Conservation (phyloP, 2,888 invertebrate species). For the Ornithoptera alexandrae region DNA sequence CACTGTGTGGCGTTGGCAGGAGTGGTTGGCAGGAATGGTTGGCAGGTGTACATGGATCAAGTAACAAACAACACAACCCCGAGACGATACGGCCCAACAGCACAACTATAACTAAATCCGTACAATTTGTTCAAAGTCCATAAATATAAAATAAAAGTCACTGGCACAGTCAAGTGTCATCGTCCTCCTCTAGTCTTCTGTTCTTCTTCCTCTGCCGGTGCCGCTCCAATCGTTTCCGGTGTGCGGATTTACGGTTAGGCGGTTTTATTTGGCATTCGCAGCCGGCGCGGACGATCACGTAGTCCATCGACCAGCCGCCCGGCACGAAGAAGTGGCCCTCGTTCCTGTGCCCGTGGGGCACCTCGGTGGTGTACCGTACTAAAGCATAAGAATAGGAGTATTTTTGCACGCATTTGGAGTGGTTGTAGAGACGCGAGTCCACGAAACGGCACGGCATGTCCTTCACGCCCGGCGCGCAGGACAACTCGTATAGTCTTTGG, state of each 20-base stretch:
- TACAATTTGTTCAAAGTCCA: slow-evolving; percentile 65
- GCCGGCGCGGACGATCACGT: slow-evolving; percentile 83
- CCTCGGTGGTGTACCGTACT: slow-evolving; percentile 81
- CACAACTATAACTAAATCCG: slow-evolving; percentile 48
- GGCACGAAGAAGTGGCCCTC: slow-evolving; percentile 29
- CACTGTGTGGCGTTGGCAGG: too few species aligned
- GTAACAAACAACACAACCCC: slow-evolving; percentile 1
- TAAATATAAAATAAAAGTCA: slow-evolving; percentile 41
- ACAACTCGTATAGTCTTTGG: slow-evolving; percentile 89
- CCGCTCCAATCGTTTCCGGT: slow-evolving; percentile 50
- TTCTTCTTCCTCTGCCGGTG: slow-evolving; percentile 64
- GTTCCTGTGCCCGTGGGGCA: slow-evolving; percentile 48
- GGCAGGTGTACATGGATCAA: too few species aligned
- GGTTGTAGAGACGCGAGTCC: slow-evolving; percentile 83
- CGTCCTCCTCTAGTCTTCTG: slow-evolving; percentile 57
- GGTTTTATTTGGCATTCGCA: slow-evolving; percentile 90
- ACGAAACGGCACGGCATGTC: slow-evolving; percentile 87
- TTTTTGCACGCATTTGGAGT: slow-evolving; percentile 90
- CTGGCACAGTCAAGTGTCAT: slow-evolving; percentile 66
- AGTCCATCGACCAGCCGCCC: slow-evolving; percentile 29
- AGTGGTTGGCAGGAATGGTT: too few species aligned
- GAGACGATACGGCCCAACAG: slow-evolving; percentile 33
- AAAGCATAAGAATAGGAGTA: slow-evolving; percentile 92
- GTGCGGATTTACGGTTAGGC: slow-evolving; percentile 68
- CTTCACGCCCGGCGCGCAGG: slow-evolving; percentile 85